Evolutionary conservation across 2,888 invertebrate genomes (phyloP), one percentile per base, ranked within the genome.

Genomic region (Netelia fuscicornis): DNA sequence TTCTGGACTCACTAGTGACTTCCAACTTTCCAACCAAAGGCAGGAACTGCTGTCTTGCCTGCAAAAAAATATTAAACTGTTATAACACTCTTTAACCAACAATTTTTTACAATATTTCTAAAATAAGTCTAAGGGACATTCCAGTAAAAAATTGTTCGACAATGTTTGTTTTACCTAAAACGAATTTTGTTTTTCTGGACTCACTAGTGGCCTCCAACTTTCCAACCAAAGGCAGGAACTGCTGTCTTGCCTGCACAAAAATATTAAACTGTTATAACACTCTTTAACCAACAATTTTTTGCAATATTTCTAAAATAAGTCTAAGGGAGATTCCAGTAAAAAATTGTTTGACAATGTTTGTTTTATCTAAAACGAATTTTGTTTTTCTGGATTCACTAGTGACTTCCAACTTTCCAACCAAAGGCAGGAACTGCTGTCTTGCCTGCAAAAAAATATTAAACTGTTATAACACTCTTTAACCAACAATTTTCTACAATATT

Each of bases 1-100:
- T 93, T 93, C 91, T 92, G 92, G 92, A 92, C 92, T 88, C 87
- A 89, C 91, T 90, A 89, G 91, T 91, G 89, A 91, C 91, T 92
- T 90, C 91, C 89, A 93, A 92, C 91, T 92, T 92, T 90, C 81
- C 88, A 86, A 86, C 86, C 83, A 79, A 86, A 78, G 65, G 77
- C 83, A 72, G 76, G 74, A 84, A 75, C 71, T 37, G 64, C 60
- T 30, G 44, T 48, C 25, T 48, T 56, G 52, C 60, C 25, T 52
- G 81, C 60, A 70, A 72, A 84, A 72, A 84, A 90, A 91, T 90
- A 91, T 91, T 91, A 91, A 91, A 89, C 90, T 90, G 87, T 89
- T 90, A 91, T 92, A 92, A 90, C 81, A 81, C 72, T 76, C 81
- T 72, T 30, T 56, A 58, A 65, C 30, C 67, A 75, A 81, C 82